Conservation (phyloP, 2,888 invertebrate species). For the Mesorhabditis sp. region DNA sequence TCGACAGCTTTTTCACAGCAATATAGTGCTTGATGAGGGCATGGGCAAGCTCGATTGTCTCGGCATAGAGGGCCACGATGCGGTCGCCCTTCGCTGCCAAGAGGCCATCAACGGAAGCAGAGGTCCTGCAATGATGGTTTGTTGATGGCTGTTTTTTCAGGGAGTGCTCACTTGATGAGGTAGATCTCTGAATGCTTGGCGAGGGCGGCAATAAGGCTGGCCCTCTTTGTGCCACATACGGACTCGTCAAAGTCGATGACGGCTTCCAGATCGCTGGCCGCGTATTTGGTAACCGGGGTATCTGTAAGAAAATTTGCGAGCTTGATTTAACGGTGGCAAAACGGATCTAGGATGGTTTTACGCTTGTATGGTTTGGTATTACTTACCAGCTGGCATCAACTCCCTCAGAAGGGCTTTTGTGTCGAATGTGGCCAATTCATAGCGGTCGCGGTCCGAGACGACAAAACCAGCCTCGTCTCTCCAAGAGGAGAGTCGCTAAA, state of each 20-base stretch:
- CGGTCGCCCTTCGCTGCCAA: conserved; percentile 26
- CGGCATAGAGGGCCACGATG: conserved; percentile 47
- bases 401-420: conserved; percentile 16
- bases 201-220: conserved; percentile 16
- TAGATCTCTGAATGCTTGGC: background rate
- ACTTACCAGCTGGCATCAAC: background rate
- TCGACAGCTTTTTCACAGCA: conserved; percentile 32
- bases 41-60: conserved; percentile 44
- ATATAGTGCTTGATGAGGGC: conserved; percentile 42
- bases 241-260: conserved; percentile 44
- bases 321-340: background rate
- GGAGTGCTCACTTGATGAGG: background rate
- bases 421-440: conserved; percentile 40
- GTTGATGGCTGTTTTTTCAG: background rate
- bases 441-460: conserved; percentile 47
- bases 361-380: background rate
- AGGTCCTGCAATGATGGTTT: conserved; percentile 13
- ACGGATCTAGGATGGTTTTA: background rate
- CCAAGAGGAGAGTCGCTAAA: conserved; percentile 21
- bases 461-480: conserved; percentile 55
- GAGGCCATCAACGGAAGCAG: conserved; percentile 25
- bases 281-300: conserved; percentile 24
- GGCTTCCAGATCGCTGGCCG: conserved; percentile 30
- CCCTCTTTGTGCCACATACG: conserved; percentile 40
- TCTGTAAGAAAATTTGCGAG: conserved; percentile 19